These are phyloP conservation scores for Austrofundulus limnaeus DNA, from an alignment of 2,113 vertebrate species.

Conservation along the genomic window DNA sequence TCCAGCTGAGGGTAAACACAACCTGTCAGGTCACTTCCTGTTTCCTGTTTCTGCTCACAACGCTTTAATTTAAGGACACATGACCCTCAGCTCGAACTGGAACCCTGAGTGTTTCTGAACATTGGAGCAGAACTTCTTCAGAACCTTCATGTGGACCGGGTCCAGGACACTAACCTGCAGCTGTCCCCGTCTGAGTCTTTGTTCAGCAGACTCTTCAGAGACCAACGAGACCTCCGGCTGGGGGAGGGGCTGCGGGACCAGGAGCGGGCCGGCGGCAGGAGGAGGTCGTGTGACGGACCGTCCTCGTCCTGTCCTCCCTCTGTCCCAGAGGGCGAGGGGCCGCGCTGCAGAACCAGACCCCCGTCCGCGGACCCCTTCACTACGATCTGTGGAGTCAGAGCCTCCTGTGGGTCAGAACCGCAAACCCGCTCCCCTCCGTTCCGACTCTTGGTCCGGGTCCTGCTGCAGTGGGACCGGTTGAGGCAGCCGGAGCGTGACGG, in stretches of 20 bases:
- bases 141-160: not conserved
- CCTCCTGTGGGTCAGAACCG: slow-evolving; percentile 10
- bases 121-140: too few species aligned
- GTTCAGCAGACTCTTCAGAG: slow-evolving; percentile 77
- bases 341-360: not conserved
- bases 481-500: slow-evolving; percentile 29
- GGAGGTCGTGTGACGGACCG: slow-evolving; percentile 51
- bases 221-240: slow-evolving; percentile 76
- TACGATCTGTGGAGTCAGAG: slow-evolving; percentile 23
- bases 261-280: slow-evolving; percentile 63
- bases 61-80: too few species aligned
- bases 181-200: slow-evolving; percentile 77
- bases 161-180: slow-evolving; percentile 78
- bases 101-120: too few species aligned
- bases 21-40: too few species aligned
- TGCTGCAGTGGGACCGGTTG: slow-evolving; percentile 31
- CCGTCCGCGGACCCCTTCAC: slow-evolving; percentile 11
- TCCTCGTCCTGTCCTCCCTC: slow-evolving; percentile 39
- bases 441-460: slow-evolving; percentile 46
- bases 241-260: slow-evolving; percentile 78
- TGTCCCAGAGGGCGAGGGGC: slow-evolving; percentile 13
- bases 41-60: too few species aligned
- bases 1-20: too few species aligned
- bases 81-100: too few species aligned
- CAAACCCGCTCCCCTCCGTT: slow-evolving; percentile 34